Base-by-base conservation (phyloP, 2,797 vertebrate genomes). In the Clarias platycephalus region DNA sequence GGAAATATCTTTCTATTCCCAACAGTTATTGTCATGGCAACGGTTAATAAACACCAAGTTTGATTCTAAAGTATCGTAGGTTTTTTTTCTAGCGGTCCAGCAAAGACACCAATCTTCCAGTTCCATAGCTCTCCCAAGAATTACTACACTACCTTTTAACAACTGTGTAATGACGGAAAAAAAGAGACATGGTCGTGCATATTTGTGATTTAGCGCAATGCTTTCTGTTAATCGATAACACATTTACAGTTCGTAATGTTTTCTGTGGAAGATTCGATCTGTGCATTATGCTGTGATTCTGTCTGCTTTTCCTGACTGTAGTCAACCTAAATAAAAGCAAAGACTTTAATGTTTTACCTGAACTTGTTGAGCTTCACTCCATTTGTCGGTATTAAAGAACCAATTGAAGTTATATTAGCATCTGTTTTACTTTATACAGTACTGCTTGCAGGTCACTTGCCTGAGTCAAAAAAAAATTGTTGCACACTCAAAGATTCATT, bases 11-110 rank as follows among this genome's bases (percentile, higher is more conserved):
- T 34, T 28, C 62, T 62, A 76, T 84, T 86, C 82, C 85, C 85
- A 57, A 31, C 76, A 58, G 81, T 31, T 49, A 79, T 86, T 55
- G 79, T 81, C 84, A 85, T 86, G 80, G 89, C 80, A 87, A 86
- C 88, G 70, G 81, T 72, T 84, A 86, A 87, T 81, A 85, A 78
- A 84, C 85, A 77, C 82, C 55, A 79, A 80, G 70, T 28, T 49
- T 53, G 34, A 53, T 80, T 86, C 82, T 34, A 40, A 70, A 8
- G 58, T 79, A 60, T n/a, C 22, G 75, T 72, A 37, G 13, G 55
- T 62, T 82, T 37, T 82, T 37, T 49, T 26, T 53, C 22, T 78
- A 79, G 12, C 58, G 64, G 44, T 24, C 24, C 18, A 34, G 40
- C 44, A 24, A 75, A 28, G 22, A 81, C 31, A 37, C 63, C 13